Base-by-base conservation (phyloP, 2,888 invertebrate species). In the Chalcosyrphus nemorum region DNA sequence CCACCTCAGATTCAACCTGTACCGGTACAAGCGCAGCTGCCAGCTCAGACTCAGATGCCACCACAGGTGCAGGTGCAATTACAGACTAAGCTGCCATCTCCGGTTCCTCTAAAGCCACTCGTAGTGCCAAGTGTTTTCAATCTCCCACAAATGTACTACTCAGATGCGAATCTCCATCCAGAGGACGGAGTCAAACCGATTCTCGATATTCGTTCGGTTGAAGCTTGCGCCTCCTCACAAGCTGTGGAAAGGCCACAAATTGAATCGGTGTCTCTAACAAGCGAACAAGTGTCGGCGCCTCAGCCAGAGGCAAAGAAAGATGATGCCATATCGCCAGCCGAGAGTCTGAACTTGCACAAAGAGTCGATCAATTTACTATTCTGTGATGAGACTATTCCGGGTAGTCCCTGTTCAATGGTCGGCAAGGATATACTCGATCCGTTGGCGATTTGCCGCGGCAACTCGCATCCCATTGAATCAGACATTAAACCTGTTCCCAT, bases 301-400 rank as follows among this genome's bases (percentile, higher is more conserved):
- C 59, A 66, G 13, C 38, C 24, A 1, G 86, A 78, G 5, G 27
- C 86, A 24, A 87, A 86, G 27, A 87, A 86, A 59, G 87, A 86
- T 24, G 88, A 88, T 32, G 63, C 81, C 21, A 86, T 87, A 68
- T 87, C 63, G 57, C 87, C 87, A 7, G 90, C 88, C 61, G 89
- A 89, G 52, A 89, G 89, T 86, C 86, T 41, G 78, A 89, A 88
- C 86, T 88, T 89, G 77, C 88, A 92, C 86, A 92, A 93, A 41
- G 96, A 96, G 90, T 94, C 95, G 86, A 94, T 95, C 86, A 96
- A 96, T 68, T 92, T 97, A 81, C 90, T 97, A 86, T 92, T 97
- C 9, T 97, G 97, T 90, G 96, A 97, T 90, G 97, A 97, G 92
- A 97, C 96, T 24, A 97, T 97, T 89, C 97, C 97, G 0, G 96